These are phyloP conservation scores for Felis chaus DNA, from an alignment of 2,113 vertebrate genomes.

Conservation along the genomic window DNA sequence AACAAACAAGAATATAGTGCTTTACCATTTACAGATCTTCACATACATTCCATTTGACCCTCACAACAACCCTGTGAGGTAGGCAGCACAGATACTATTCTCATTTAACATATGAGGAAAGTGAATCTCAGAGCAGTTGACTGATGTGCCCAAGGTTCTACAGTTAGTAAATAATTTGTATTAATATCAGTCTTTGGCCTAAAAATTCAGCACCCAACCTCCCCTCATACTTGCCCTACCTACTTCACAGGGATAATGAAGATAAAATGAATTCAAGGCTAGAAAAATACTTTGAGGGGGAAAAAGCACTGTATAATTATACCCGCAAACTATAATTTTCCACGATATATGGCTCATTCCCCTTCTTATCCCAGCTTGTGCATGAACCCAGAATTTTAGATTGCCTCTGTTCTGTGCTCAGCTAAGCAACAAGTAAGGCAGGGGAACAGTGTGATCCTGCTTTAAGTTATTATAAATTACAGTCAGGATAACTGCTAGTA, in stretches of 20 bases:
- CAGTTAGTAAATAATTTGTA: constrained; percentile 39
- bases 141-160: constrained; percentile 38
- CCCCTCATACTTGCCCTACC: constrained; percentile 58
- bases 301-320: constrained; percentile 60
- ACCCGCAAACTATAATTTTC: constrained; percentile 38
- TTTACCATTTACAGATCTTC: constrained; percentile 73
- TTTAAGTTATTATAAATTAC: constrained; percentile 60
- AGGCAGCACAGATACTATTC: constrained; percentile 66
- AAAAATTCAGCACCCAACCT: constrained; percentile 66
- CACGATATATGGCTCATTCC: constrained; percentile 56
- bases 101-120: constrained; percentile 58
- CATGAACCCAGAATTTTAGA: constrained; percentile 49
- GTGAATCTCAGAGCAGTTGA: constrained; percentile 42
- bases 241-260: constrained; percentile 75
- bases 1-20: constrained; percentile 64
- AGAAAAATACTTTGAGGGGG: constrained; percentile 65
- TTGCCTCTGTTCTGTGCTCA: constrained; percentile 59
- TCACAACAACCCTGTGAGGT: constrained; percentile 82
- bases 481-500: constrained; percentile 49
- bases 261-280: constrained; percentile 71
- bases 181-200: constrained; percentile 68
- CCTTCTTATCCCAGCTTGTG: constrained; percentile 54
- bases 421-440: constrained; percentile 34
- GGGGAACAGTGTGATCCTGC: constrained; percentile 46
- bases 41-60: constrained; percentile 74